A percentile compares a stretch with the other conserved stretches of the same genome.
These are phyloP conservation scores for Taenioides sp. DNA, from an alignment of 2,797 vertebrate genomes.

Conservation along the genomic window DNA sequence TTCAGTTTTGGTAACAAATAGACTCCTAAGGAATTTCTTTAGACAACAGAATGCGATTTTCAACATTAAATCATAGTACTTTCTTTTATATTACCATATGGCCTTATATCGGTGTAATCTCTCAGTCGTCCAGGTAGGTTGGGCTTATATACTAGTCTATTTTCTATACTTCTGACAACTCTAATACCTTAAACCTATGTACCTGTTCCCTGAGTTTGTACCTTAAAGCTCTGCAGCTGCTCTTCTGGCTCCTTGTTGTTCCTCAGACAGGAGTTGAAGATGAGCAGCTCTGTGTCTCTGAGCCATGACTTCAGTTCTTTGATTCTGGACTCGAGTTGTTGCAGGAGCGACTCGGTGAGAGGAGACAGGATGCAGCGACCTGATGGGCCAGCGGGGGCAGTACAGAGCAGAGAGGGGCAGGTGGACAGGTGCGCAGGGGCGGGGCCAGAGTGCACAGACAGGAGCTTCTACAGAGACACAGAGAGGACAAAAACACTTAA, in stretches of 20 bases:
- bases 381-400: conserved; percentile 66
- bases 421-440: neutral
- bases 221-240: conserved; percentile 79
- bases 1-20: too few species aligned
- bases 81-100: too few species aligned
- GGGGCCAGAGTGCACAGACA: conserved; percentile 74
- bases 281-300: conserved; percentile 95
- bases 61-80: too few species aligned
- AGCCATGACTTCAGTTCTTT: conserved; percentile 98
- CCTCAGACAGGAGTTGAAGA: conserved; percentile 95
- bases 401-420: conserved; percentile 5
- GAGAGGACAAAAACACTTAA: conserved; percentile 4
- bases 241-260: conserved; percentile 73
- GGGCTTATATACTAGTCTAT: too few species aligned
- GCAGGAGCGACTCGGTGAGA: conserved; percentile 87
- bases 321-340: conserved; percentile 92
- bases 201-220: conserved; percentile 56
- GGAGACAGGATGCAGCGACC: conserved; percentile 85
- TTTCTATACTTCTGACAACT: too few species aligned
- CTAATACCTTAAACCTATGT: too few species aligned
- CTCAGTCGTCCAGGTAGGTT: too few species aligned
- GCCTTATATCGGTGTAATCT: too few species aligned
- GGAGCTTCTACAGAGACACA: conserved; percentile 77
- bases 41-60: too few species aligned
- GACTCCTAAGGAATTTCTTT: too few species aligned